A percentile compares a stretch with the other conserved stretches of the same genome.
Conservation (phyloP, 2,797 vertebrate species). For the Furcifer pardalis region DNA sequence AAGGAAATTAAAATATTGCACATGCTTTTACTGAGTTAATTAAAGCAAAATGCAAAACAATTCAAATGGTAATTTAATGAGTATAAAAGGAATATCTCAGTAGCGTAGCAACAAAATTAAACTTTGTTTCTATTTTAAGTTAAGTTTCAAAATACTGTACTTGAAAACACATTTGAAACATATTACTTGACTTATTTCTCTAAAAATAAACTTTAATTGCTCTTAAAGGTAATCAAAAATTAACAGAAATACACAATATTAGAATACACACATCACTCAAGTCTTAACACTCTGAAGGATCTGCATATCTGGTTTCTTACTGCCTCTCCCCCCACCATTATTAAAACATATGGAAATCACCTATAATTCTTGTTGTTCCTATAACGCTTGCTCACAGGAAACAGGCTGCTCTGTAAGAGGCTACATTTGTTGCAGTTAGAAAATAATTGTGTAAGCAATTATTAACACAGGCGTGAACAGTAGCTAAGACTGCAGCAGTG, state of each 20-base stretch:
- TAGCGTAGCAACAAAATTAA: background rate
- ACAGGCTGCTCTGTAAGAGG: background rate
- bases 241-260: slow-evolving; percentile 45
- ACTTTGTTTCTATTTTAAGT: background rate
- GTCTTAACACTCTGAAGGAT: slow-evolving; percentile 13
- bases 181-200: slow-evolving; percentile 45
- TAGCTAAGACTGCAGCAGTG: slow-evolving; percentile 28
- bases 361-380: background rate
- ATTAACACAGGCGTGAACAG: slow-evolving; percentile 7
- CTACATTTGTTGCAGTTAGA: slow-evolving; percentile 12
- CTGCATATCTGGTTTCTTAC: slow-evolving; percentile 31
- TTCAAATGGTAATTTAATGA: slow-evolving; percentile 52
- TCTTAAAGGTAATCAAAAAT: slow-evolving; percentile 53
- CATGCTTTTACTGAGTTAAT: slow-evolving; percentile 37
- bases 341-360: background rate
- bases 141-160: slow-evolving; percentile 47
- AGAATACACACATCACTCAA: slow-evolving; percentile 26
- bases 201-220: slow-evolving; percentile 13
- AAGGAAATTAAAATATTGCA: slow-evolving; percentile 50
- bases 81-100: slow-evolving; percentile 19
- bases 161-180: slow-evolving; percentile 56
- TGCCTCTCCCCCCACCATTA: slow-evolving; percentile 24
- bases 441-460: slow-evolving; percentile 2
- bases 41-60: slow-evolving; percentile 23
- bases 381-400: background rate